Conservation (phyloP, 2,888 invertebrate species). For the Molanna angustata region DNA sequence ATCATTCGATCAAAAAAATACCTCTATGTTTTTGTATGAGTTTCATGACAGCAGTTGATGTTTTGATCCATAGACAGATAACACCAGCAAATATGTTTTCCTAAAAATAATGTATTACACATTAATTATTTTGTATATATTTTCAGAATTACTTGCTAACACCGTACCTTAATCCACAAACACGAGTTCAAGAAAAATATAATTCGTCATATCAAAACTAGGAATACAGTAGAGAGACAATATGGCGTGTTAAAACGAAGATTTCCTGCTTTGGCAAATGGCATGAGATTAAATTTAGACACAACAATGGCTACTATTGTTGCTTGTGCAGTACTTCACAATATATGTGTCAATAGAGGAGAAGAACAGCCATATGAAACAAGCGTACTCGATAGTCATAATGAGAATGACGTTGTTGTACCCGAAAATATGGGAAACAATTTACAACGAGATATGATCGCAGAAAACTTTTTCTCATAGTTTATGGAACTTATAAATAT, state of each 20-base stretch:
- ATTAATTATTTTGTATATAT: no score
- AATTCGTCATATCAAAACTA: slow-evolving; percentile 38
- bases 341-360: slow-evolving; percentile 32
- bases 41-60: no score
- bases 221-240: slow-evolving; percentile 37
- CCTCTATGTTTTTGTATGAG: no score
- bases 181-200: slow-evolving; percentile 26
- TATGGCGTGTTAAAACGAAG: slow-evolving; percentile 4
- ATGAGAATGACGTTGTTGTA: neutral
- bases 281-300: slow-evolving; percentile 34
- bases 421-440: neutral
- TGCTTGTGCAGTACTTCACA: slow-evolving; percentile 36
- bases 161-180: slow-evolving; percentile 2
- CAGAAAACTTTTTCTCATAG: slow-evolving; percentile 1
- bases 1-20: no score
- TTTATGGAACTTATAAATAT: no score
- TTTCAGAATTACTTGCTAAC: slow-evolving; percentile 5
- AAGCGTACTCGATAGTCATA: neutral
- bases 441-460: neutral
- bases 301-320: slow-evolving; percentile 34
- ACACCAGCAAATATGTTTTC: no score
- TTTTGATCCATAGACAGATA: no score
- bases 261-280: slow-evolving; percentile 31
- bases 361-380: slow-evolving; percentile 11
- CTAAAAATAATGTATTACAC: no score